Evolutionary conservation across 2,888 invertebrate genomes (phyloP).

Genomic region (Diarsia rubi): DNA sequence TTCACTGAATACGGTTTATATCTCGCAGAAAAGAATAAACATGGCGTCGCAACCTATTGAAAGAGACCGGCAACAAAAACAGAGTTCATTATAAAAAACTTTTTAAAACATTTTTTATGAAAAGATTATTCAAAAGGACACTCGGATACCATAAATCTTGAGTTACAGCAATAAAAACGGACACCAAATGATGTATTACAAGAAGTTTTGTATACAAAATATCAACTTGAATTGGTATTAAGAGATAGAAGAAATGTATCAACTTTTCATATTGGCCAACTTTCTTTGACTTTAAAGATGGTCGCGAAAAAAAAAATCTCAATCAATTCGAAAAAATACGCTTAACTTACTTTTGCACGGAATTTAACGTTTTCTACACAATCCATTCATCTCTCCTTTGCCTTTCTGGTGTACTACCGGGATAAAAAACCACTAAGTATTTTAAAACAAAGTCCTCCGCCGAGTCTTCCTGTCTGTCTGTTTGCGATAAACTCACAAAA

Average conservation of each 20-base stretch:
- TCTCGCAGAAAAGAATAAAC: slow-evolving; percentile 33
- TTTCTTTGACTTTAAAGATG: slow-evolving; percentile 44
- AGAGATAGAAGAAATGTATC: slow-evolving; percentile 19
- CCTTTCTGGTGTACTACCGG: too few relatives aligned
- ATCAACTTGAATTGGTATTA: slow-evolving; percentile 30
- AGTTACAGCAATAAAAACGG: slow-evolving; percentile 59
- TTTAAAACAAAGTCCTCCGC: too few relatives aligned
- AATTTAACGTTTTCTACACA: too few relatives aligned
- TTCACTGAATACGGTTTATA: slow-evolving; percentile 35
- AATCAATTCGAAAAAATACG: slow-evolving; percentile 13
- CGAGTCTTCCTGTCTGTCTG: too few relatives aligned
- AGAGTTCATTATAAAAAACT: slow-evolving; percentile 67
- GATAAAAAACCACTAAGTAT: background rate
- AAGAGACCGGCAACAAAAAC: slow-evolving; percentile 53
- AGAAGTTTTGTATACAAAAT: slow-evolving; percentile 56
- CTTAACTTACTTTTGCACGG: background rate
- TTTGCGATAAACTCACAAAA: too few relatives aligned
- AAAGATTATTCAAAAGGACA: slow-evolving; percentile 65
- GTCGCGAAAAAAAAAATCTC: slow-evolving; percentile 22
- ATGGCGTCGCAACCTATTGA: slow-evolving; percentile 40
- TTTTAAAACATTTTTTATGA: slow-evolving; percentile 65
- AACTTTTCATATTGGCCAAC: slow-evolving; percentile 38
- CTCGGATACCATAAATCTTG: slow-evolving; percentile 63
- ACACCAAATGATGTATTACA: slow-evolving; percentile 59
- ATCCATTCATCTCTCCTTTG: too few relatives aligned